A percentile compares a stretch with the other conserved stretches of the same genome.
Evolutionary conservation across 2,113 vertebrate species (phyloP).

Genomic region (Sylvicapra grimmia): DNA sequence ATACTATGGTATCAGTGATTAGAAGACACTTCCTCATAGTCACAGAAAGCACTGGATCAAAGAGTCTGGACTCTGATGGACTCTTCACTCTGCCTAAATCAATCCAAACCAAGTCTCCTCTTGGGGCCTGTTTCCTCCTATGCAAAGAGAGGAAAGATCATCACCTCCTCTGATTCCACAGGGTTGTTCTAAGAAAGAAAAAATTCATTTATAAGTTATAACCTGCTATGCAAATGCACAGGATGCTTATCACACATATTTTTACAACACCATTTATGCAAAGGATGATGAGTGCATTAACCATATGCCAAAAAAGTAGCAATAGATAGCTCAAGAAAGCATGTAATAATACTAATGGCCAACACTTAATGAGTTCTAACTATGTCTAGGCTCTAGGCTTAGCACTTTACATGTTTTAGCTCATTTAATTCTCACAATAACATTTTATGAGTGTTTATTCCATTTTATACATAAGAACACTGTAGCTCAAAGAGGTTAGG

Average conservation of each 20-base stretch:
- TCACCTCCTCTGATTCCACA: neutral
- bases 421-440: neutral
- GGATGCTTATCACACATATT: neutral
- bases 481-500: neutral
- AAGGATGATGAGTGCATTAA: neutral
- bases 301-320: neutral
- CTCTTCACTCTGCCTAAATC: neutral
- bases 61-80: neutral
- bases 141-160: neutral
- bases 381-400: neutral
- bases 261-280: constrained; percentile 11
- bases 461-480: neutral
- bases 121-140: neutral
- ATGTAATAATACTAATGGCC: neutral
- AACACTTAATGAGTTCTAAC: neutral
- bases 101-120: neutral
- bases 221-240: neutral
- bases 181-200: neutral
- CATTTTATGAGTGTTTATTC: neutral
- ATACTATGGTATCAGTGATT: neutral
- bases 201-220: neutral
- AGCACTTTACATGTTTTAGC: neutral
- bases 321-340: neutral
- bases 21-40: neutral
- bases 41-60: neutral